These are phyloP conservation scores for Tineola bisselliella DNA, from an alignment of 2,888 invertebrate genomes.

Conservation along the genomic window DNA sequence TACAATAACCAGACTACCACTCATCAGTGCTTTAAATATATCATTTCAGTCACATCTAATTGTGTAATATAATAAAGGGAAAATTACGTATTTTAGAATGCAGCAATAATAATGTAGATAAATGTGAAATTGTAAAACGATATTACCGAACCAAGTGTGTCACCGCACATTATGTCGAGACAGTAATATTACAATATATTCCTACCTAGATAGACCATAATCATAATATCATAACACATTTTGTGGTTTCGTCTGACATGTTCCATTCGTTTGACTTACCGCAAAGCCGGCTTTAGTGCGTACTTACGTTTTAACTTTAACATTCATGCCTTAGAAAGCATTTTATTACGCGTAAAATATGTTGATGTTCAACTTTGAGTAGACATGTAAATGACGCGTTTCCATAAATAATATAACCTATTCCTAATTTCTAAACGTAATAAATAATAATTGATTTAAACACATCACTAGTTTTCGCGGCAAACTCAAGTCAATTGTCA, in stretches of 20 bases:
- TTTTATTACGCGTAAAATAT: background rate
- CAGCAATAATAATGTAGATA: background rate
- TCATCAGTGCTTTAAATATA: background rate
- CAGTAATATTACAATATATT: background rate
- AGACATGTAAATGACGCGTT: too few species aligned
- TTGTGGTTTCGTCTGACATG: background rate
- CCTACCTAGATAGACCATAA: background rate
- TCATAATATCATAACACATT: background rate
- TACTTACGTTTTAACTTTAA: background rate
- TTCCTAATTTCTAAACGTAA: too few species aligned
- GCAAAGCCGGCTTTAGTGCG: background rate
- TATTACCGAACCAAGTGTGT: background rate
- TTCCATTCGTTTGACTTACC: conserved; percentile 1
- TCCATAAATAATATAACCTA: too few species aligned
- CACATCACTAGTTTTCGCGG: too few species aligned
- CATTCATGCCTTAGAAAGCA: background rate
- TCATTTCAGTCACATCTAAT: too few species aligned
- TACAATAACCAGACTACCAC: background rate
- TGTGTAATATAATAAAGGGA: too few species aligned
- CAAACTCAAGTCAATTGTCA: too few species aligned
- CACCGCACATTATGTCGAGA: background rate
- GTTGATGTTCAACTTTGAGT: too few species aligned
- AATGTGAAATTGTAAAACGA: background rate
- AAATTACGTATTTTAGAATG: too few species aligned
- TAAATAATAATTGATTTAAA: too few species aligned